Conservation (phyloP, 2,797 vertebrate species). For the Sebastolobus alascanus region DNA sequence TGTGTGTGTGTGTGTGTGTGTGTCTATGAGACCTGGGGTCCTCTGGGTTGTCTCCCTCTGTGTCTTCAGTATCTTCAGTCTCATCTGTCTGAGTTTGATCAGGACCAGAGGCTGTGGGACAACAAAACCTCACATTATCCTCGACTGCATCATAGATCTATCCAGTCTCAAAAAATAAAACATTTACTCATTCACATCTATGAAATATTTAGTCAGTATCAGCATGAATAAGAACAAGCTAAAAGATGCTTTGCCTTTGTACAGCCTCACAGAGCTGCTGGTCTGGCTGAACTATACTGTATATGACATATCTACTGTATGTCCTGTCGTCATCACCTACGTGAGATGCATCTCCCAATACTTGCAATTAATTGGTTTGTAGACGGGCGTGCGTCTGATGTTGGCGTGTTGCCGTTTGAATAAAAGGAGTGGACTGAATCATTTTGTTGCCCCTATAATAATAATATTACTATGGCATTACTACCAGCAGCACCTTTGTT, state of each 20-base stretch:
- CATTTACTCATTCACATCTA: neutral
- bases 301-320: too few relatives aligned
- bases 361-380: neutral
- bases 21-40: slow-evolving; percentile 68
- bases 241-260: neutral
- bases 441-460: neutral
- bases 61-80: slow-evolving; percentile 40
- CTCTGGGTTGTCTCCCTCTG: slow-evolving; percentile 53
- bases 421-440: neutral
- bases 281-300: too few relatives aligned
- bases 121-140: slow-evolving; percentile 18
- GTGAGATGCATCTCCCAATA: neutral
- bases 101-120: slow-evolving; percentile 46
- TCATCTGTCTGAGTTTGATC: slow-evolving; percentile 35
- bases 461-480: neutral
- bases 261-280: neutral
- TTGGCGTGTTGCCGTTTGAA: neutral
- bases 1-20: neutral
- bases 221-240: neutral
- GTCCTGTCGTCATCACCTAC: neutral
- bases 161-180: neutral
- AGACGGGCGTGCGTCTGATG: neutral
- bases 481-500: neutral
- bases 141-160: neutral
- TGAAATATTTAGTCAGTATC: neutral